Conservation (phyloP, 2,113 vertebrate genomes). For the Marcusenius ussheri region DNA sequence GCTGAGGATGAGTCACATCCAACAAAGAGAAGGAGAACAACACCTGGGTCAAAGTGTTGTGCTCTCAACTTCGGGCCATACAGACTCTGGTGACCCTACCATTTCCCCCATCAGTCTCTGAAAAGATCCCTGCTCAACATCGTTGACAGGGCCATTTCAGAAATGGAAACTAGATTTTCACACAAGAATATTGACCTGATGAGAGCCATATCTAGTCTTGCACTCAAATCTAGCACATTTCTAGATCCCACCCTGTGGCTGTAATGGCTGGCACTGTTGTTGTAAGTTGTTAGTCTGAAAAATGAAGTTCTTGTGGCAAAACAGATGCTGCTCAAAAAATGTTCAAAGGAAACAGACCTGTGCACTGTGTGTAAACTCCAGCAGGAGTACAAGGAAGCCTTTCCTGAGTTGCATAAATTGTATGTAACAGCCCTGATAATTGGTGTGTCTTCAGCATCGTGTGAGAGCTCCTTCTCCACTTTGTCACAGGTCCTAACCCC, state of each 20-base stretch:
- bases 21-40: neutral
- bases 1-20: neutral
- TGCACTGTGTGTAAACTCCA: neutral
- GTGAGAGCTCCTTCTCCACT: too few species aligned
- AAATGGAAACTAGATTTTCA: conserved; percentile 24
- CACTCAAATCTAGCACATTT: neutral
- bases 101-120: neutral
- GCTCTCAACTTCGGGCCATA: neutral
- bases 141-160: neutral
- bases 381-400: neutral
- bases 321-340: neutral
- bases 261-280: neutral
- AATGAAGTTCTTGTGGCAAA: neutral
- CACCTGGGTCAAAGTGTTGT: neutral
- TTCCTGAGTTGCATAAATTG: neutral
- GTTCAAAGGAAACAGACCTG: neutral
- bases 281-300: neutral
- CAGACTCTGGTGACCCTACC: neutral
- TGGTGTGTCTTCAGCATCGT: too few species aligned
- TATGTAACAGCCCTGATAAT: too few species aligned
- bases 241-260: neutral
- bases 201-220: neutral
- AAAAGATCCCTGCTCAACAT: neutral
- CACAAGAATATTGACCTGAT: neutral
- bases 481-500: too few species aligned